Evolutionary conservation across 1,140 invertebrate genomes (phyloP).

Genomic region (Trichonephila clavata): DNA sequence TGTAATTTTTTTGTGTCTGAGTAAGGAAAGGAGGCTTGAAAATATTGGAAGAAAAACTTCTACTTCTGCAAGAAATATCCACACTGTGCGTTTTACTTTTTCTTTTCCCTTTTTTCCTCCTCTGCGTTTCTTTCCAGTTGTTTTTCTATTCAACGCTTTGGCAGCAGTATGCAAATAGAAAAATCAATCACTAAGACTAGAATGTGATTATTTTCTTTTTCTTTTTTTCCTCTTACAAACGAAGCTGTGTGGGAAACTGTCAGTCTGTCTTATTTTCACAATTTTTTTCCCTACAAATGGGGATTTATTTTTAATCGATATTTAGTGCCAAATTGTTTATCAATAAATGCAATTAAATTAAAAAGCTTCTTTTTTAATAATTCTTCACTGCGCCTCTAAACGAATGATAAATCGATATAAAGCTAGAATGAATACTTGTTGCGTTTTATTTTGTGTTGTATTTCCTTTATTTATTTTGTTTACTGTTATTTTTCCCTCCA

Average conservation of each 20-base stretch:
- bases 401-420: too few relatives aligned
- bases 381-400: too few relatives aligned
- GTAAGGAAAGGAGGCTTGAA: background rate
- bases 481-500: too few relatives aligned
- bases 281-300: background rate
- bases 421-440: too few relatives aligned
- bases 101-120: background rate
- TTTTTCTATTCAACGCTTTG: constrained; percentile 30
- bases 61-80: constrained; percentile 1
- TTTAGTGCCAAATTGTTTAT: constrained; percentile 22
- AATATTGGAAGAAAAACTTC: constrained; percentile 59
- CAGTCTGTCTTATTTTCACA: background rate
- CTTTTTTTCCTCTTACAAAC: background rate
- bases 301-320: background rate
- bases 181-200: constrained; percentile 54
- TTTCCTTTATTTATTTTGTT: too few relatives aligned
- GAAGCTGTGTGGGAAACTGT: background rate
- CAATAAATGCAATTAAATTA: background rate
- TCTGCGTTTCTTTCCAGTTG: background rate
- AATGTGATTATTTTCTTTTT: background rate
- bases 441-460: too few relatives aligned
- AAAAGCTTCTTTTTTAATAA: too few relatives aligned
- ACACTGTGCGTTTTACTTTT: background rate
- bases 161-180: constrained; percentile 51
- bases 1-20: background rate